Base-by-base conservation (phyloP, 2,888 invertebrate species). In the Podotricha telesiphe region DNA sequence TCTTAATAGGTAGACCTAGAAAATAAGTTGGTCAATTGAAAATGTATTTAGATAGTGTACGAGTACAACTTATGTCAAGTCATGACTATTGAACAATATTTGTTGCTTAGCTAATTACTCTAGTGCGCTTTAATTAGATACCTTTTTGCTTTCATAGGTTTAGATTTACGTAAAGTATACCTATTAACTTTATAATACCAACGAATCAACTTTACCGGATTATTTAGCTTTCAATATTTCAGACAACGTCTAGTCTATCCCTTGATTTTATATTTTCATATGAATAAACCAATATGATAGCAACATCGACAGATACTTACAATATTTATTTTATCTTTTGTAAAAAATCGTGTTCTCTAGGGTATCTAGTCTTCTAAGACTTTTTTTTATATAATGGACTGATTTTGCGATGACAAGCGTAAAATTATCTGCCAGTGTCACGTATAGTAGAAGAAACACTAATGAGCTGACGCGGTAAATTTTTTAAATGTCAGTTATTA, bases 21-120 rank as follows among this genome's bases (percentile, higher is more conserved):
- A 84, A 85, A 85, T 90, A 88, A 89, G 86, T 87, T 85, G 82
- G 90, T 91, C 91, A 91, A 91, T 91, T 91, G 85, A 84, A 82
- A 80, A 80, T 77, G 80, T 83, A 82, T 70, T 78, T 83, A 82
- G 72, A 70, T 74, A 73, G 68, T 70, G 64, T 73, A 69, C 78
- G 84, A 79, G 64, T 73, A 69, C 78, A 84, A 79, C 80, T 85
- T 80, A 82, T 83, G 80, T 84, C 80, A 82, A 82, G 80, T 81
- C 78, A 82, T 79, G 34, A 80, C 84, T 76, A 70, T 68, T 73
- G 79, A 76, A 76, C 80, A 79, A 80, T 78, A 77, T 81, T 79
- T 76, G 81, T 85, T 85, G 86, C 87, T 86, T 86, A 85, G 85
- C 87, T 86, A 83, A 82, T 79, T 79, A 80, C 65, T 77, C 78